Percentiles rank a stretch among this genome's conserved stretches.
phyloP scores from a whole-genome alignment of 2,888 invertebrate species.

The Sepiola atlantica region DNA sequence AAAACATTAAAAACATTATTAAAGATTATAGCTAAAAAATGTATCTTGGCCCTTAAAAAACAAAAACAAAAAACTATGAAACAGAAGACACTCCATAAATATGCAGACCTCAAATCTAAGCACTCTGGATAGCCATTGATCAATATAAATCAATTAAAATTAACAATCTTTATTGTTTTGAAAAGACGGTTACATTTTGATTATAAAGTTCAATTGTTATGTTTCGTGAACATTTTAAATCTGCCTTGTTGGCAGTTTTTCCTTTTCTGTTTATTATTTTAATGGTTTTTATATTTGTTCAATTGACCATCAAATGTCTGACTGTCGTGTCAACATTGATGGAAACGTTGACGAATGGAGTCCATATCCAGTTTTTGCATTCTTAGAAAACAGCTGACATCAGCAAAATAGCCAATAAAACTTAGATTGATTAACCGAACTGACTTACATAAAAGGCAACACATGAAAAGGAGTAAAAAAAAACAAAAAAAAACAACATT shows the following conservation, averaged over 20 bases:
- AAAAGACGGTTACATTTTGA: not conserved
- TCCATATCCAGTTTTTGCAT: not conserved
- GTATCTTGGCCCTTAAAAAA: no score
- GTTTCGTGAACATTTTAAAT: not conserved
- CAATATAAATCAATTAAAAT: not conserved
- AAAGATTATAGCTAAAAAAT: no score
- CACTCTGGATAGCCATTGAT: not conserved
- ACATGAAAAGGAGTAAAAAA: no score
- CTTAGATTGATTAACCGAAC: not conserved
- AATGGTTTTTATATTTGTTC: not conserved
- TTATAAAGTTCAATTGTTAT: not conserved
- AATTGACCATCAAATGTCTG: not conserved
- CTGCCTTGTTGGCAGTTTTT: not conserved
- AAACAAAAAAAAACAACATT: no score
- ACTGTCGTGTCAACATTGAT: not conserved
- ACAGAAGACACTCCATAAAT: not conserved
- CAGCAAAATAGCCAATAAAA: not conserved
- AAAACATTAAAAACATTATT: no score
- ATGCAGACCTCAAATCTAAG: not conserved
- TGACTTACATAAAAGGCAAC: not conserved
- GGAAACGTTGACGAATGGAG: not conserved
- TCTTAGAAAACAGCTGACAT: not conserved
- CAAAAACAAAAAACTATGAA: not conserved
- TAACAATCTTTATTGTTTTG: not conserved
- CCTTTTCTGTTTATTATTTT: not conserved